Percentiles rank a stretch among this genome's conserved stretches.
These are phyloP conservation scores for Chaetodon trifasciatus DNA, from an alignment of 2,797 vertebrate species.

Conservation along the genomic window DNA sequence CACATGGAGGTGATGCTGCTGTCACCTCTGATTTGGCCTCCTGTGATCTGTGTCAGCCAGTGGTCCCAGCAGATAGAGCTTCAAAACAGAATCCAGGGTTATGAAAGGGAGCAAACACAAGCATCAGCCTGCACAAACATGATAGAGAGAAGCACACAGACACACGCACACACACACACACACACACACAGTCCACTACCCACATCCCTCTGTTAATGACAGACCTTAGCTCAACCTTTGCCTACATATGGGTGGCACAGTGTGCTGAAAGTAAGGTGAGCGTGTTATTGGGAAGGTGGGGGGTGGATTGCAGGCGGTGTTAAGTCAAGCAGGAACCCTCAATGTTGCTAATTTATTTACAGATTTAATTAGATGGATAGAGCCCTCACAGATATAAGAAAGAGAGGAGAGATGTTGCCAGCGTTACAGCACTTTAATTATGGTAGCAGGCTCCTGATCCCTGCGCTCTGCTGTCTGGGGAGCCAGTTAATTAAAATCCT, in stretches of 20 bases:
- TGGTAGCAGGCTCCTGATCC: slow-evolving; percentile 87
- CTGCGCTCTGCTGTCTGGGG: slow-evolving; percentile 89
- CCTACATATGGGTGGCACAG: slow-evolving; percentile 64
- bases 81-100: slow-evolving; percentile 37
- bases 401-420: slow-evolving; percentile 88
- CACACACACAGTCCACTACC: slow-evolving; percentile 30
- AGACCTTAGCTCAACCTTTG: slow-evolving; percentile 72
- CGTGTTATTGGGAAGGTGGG: slow-evolving; percentile 78
- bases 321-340: slow-evolving; percentile 88
- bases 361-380: slow-evolving; percentile 92
- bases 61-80: slow-evolving; percentile 41
- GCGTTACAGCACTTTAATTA: slow-evolving; percentile 91
- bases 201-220: slow-evolving; percentile 65
- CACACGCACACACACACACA: slow-evolving; percentile 1
- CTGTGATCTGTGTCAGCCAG: slow-evolving; percentile 45
- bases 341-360: slow-evolving; percentile 92
- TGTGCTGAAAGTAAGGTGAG: slow-evolving; percentile 76
- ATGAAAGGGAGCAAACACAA: slow-evolving; percentile 53
- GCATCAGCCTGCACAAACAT: slow-evolving; percentile 60
- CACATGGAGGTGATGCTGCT: slow-evolving; percentile 32
- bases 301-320: slow-evolving; percentile 80
- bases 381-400: slow-evolving; percentile 88
- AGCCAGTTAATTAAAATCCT: slow-evolving; percentile 91
- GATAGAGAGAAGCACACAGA: slow-evolving; percentile 24
- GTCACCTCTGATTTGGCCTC: slow-evolving; percentile 34